Conservation (phyloP, 2,113 vertebrate genomes). For the Rhinogobius similis region DNA sequence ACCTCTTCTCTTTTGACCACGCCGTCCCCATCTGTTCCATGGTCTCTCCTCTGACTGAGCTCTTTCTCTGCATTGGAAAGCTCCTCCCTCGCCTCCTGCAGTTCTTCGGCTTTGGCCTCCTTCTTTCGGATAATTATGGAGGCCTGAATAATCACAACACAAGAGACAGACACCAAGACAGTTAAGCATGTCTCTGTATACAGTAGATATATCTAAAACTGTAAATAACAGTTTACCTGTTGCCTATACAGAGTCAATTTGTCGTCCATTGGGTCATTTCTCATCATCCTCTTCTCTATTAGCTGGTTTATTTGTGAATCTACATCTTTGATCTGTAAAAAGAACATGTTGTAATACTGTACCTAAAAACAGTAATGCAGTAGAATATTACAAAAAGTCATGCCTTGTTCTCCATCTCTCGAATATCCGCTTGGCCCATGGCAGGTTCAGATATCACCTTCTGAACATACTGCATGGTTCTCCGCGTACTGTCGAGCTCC, state of each 20-base stretch:
- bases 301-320: constrained; percentile 88
- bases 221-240: constrained; percentile 78
- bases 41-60: constrained; percentile 80
- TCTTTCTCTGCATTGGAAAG: constrained; percentile 81
- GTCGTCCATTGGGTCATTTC: constrained; percentile 88
- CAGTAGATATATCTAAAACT: no score
- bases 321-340: constrained; percentile 84
- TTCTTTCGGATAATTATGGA: constrained; percentile 92
- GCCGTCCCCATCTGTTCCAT: constrained; percentile 81
- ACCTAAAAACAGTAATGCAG: background rate
- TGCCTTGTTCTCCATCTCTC: constrained; percentile 88
- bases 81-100: constrained; percentile 92
- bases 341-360: background rate
- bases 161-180: no score
- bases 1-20: constrained; percentile 90
- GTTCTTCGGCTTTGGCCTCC: constrained; percentile 91
- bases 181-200: no score
- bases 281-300: constrained; percentile 92
- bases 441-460: constrained; percentile 90
- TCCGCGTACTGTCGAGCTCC: constrained; percentile 87
- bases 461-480: constrained; percentile 83
- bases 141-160: constrained; percentile 75
- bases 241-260: constrained; percentile 92
- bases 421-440: constrained; percentile 87
- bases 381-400: background rate